Evolutionary conservation across 1,140 invertebrate genomes (phyloP), one percentile per base, ranked within the genome.

Genomic region (Zaprionus gabonicus): DNA sequence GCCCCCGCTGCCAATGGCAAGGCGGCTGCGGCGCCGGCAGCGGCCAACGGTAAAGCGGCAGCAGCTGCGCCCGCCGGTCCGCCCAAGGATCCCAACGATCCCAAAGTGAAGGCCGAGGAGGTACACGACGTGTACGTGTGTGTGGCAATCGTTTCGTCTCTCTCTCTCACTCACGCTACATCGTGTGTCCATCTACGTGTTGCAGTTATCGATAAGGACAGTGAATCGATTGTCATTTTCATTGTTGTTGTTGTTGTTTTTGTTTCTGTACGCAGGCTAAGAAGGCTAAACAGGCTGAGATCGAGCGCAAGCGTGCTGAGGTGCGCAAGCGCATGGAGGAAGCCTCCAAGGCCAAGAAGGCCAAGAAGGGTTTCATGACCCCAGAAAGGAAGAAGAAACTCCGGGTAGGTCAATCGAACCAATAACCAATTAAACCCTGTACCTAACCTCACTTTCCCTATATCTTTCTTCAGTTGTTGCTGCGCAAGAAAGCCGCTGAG

Each of bases 401-500:
- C 93, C 96, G 98, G 95, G 97, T 98, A 93, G 95, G 96, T 95
- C 41, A 1, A 17, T 7, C 7, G 20, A 3, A 46, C 17, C 41
- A n/a, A 46, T 46, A 10, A 17, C 7, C 41, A 2, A 9, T n/a
- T n/a, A n/a, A n/a, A 41, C 38, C 12, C 15, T 0, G 4, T 41
- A 2, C 7, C 41, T 46, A 46, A 46, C 41, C 41, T 46, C n/a
- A 46, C 41, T 17, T 7, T 7, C 15, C 9, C 9, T 3, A 10
- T 41, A 15, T 9, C 9, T 23, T 4, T 51, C 1, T 25, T 28
- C 92, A 97, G 97, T 95, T 99, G 95, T 95, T 99, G 94, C 95
- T 99, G 94, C 98, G 99, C 96, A 98, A 99, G 94, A 99, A 99
- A 96, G 99, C 99, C 93, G 99, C 99, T 90, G 99, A 99, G 94